Evolutionary conservation across 2,113 vertebrate genomes (phyloP), one percentile per base, ranked within the genome.

Genomic region (Aphelocoma coerulescens): DNA sequence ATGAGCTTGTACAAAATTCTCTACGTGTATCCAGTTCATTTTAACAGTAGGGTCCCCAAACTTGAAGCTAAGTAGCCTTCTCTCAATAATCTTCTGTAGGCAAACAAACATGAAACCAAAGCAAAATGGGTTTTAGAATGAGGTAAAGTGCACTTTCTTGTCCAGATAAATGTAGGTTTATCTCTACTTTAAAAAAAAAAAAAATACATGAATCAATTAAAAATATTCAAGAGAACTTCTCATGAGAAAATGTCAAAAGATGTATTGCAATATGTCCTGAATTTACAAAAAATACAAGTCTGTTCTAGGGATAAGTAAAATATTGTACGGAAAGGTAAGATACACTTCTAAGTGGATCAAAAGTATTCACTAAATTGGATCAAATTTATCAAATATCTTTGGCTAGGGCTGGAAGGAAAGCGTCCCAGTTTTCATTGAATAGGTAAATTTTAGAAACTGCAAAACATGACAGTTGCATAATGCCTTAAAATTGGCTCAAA

Each of bases 21-120:
- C 97, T 19, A 99, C 98, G 0, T 99, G 99, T 3, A 99, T 98
- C 99, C 99, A 99, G 98, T 99, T 99, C 98, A 99, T 99, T 89
- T 86, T 84, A 26, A 98, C 96, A 41, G 30, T 55, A 20, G 97
- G 96, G 97, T 99, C 98, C 18, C 98, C 99, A 71, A 99, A 98
- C 58, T 96, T 97, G 97, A 99, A 99, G 85, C 95, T 98, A 88
- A 99, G 98, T 30, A 99, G 85, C 62, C 99, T 96, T 62, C 98
- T 98, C 94, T 98, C 97, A 94, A 99, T 98, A 39, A 99, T 98
- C 62, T 97, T 96, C 99, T 99, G 95, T 37, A 28, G 37, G 30
- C 51, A 91, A 92, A 85, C 27, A 82, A 89, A 75, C 16, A 85
- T 5, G 26, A 91, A 91, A 93, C 7, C 27, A 55, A 54, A 54